Evolutionary conservation across 1,140 invertebrate species (phyloP), one percentile per base, ranked within the genome.

Genomic region (Eriosoma lanigerum): DNA sequence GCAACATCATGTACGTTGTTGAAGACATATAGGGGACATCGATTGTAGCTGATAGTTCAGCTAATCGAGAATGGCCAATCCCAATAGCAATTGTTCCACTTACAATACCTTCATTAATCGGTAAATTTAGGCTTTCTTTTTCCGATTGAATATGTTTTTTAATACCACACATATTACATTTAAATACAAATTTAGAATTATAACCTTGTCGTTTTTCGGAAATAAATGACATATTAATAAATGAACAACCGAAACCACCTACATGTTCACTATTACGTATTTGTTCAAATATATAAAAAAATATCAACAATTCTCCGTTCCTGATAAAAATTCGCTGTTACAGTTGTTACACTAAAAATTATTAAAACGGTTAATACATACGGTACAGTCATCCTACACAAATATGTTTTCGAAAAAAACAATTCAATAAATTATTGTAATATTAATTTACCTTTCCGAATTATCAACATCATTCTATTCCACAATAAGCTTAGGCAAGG

Each of bases 231-330:
- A 54, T 54, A 54, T 54, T n/a, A 8, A 54, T n/a, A 54, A 54
- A 54, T n/a, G 52, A 54, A n/a, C 52, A 54, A 54, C 19, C 52
- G 5, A 54, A n/a, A 54, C 6, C 5, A n/a, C 19, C 19, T n/a
- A 17, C 8, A n/a, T 54, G 52, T n/a, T n/a, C 52, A 54, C 19
- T 54, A n/a, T 54, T 17, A 8, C 9, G 19, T n/a, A 54, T 54
- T 54, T 54, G 52, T 54, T 54, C 19, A n/a, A 54, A 54, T 19
- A 54, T n/a, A 54, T 54, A n/a, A 54, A 54, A n/a, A n/a, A n/a
- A 54, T 8, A 54, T 54, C 52, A 8, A 54, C 52, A 54, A 54
- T 54, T 54, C 52, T n/a, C 8, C 32, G 32, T 38, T 8, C 32
- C 8, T 38, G 32, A 38, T 4, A 4, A 38, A 38, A 4, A 38